A percentile compares a stretch with the other conserved stretches of the same genome.
Evolutionary conservation across 2,113 vertebrate species (phyloP).

Genomic region (cat (Felis catus)): DNA sequence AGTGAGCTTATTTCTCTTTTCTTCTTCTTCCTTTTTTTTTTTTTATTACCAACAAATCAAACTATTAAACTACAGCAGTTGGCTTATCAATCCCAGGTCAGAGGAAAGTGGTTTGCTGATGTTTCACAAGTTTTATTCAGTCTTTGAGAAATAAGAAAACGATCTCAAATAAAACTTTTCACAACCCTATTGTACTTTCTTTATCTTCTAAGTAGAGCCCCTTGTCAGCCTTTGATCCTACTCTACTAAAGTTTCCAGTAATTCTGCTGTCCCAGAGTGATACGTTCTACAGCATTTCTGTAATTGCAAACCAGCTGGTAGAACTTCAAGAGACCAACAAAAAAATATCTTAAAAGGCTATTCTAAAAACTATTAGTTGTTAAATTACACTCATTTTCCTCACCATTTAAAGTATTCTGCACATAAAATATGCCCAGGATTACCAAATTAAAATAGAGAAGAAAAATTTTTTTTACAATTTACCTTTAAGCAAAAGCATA

Average conservation of each 20-base stretch:
- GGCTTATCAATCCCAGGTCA: slow-evolving; percentile 37
- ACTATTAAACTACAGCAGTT: slow-evolving; percentile 35
- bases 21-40: too few relatives aligned
- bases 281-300: neutral
- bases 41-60: neutral
- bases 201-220: slow-evolving; percentile 59
- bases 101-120: slow-evolving; percentile 66
- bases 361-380: slow-evolving; percentile 59
- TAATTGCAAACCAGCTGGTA: slow-evolving; percentile 51
- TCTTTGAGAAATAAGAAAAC: slow-evolving; percentile 70
- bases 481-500: slow-evolving; percentile 63
- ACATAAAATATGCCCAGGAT: slow-evolving; percentile 32
- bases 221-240: slow-evolving; percentile 65
- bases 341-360: slow-evolving; percentile 49
- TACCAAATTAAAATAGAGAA: slow-evolving; percentile 57
- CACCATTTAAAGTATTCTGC: neutral
- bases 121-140: slow-evolving; percentile 72
- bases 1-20: neutral
- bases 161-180: slow-evolving; percentile 78
- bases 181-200: slow-evolving; percentile 61
- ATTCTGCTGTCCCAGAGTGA: slow-evolving; percentile 42
- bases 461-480: slow-evolving; percentile 42
- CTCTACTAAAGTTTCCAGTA: slow-evolving; percentile 22
- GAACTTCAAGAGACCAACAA: slow-evolving; percentile 63
- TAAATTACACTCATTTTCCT: slow-evolving; percentile 41